Base-by-base conservation (phyloP, 2,113 vertebrate species). In the Eulemur rufifrons region DNA sequence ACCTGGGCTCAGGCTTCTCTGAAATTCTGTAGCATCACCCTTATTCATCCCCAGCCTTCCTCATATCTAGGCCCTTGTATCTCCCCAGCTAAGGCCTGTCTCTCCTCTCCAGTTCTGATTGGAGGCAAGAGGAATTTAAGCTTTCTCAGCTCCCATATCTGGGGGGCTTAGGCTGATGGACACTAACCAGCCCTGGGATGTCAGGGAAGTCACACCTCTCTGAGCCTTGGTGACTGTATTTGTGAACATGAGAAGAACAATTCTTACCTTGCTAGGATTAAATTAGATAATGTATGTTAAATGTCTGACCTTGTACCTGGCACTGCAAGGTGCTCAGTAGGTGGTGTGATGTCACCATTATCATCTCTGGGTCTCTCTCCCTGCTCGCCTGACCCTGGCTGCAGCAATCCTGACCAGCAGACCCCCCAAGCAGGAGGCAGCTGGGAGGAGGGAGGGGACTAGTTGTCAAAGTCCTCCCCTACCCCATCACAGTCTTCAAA, bases 321-420 rank as follows among this genome's bases (percentile, higher is more conserved):
- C 8, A 59, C 18, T 13, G 37, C 32, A 42, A 52, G 1, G 4
- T 34, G 10, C 25, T 52, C 21, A 1, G 0, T 37, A 15, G 3
- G 2, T 29, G 27, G 8, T 29, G 5, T 11, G 21, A 12, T 54
- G 34, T 71, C 64, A 29, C 4, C 3, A 0, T 42, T 32, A 2
- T 45, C 29, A 11, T 27, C 52, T 74, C n/a, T 45, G 11, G 20
- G 7, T 59, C 18, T 69, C 37, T 77, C 10, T 78, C 11, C 34
- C 9, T 42, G 21, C 34, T 86, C 69, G 2, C 13, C 34, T 52
- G 20, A 17, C 50, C 34, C 42, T 4, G 11, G 25, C 20, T 18
- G 50, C 5, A 47, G 21, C 91, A 76, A 27, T 77, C 32, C 42
- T 50, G 52, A 85, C 34, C 21, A 56, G 39, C 63, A 50, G 54